Percentiles rank a stretch among this genome's conserved stretches.
Conservation (phyloP, 1,140 invertebrate genomes). For the Ceratosolen solmsi region DNA sequence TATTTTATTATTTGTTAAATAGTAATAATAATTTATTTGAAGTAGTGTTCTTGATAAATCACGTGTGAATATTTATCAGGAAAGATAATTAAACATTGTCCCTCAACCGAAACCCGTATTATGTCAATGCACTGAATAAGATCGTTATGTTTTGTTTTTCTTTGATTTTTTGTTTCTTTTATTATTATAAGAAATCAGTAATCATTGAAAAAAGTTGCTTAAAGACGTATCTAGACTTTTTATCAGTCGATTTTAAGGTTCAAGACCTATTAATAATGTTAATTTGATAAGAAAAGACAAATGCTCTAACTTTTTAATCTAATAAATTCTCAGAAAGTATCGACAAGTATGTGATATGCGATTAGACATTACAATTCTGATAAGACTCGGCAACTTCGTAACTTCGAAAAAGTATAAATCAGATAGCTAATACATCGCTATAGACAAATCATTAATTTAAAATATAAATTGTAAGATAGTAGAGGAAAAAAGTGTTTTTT, state of each 20-base stretch:
- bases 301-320: not conserved
- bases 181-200: conserved; percentile 24
- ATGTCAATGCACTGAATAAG: conserved; percentile 50
- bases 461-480: conserved; percentile 49
- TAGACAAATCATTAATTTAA: conserved; percentile 34
- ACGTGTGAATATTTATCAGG: too few species aligned
- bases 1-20: not conserved
- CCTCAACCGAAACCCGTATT: conserved; percentile 25
- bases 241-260: conserved; percentile 13
- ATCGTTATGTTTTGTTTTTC: conserved; percentile 46
- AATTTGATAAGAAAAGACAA: conserved; percentile 18
- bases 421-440: conserved; percentile 4
- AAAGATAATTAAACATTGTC: too few species aligned
- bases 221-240: not conserved
- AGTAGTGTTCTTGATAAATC: too few species aligned
- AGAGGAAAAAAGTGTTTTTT: conserved; percentile 47
- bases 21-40: too few species aligned
- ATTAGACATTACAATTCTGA: conserved; percentile 27
- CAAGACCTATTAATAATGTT: conserved; percentile 14
- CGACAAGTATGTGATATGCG: conserved; percentile 45
- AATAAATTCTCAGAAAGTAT: not conserved
- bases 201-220: conserved; percentile 10
- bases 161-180: not conserved
- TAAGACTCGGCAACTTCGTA: conserved; percentile 20
- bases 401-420: conserved; percentile 34